These are phyloP conservation scores for Araneus ventricosus DNA, from an alignment of 1,140 invertebrate genomes.

Conservation along the genomic window DNA sequence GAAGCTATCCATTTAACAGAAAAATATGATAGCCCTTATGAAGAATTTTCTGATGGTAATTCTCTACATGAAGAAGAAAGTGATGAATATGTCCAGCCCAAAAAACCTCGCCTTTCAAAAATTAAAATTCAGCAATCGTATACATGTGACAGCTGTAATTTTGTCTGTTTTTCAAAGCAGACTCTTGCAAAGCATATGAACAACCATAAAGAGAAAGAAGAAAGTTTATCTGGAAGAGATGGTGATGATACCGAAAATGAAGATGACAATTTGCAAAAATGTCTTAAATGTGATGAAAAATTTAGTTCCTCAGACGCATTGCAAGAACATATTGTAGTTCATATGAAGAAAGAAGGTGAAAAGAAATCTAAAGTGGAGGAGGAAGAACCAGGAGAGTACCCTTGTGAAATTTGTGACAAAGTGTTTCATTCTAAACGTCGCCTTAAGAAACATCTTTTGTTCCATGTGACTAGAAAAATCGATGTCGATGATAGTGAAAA, in stretches of 20 bases:
- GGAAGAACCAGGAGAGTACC: neutral
- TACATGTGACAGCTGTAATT: constrained; percentile 51
- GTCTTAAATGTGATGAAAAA: constrained; percentile 11
- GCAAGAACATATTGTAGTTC: neutral
- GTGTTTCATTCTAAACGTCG: neutral
- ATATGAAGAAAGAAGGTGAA: neutral
- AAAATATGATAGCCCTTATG: neutral
- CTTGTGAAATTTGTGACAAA: constrained; percentile 59
- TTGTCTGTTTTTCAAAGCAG: constrained; percentile 48
- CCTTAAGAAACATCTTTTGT: constrained; percentile 57
- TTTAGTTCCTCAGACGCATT: neutral
- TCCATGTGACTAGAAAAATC: neutral
- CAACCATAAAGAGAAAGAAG: constrained; percentile 23
- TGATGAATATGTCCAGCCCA: constrained; percentile 24
- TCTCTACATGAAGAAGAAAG: constrained; percentile 4
- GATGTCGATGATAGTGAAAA: neutral
- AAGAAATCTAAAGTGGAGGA: neutral
- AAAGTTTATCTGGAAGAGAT: neutral
- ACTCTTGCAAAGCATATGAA: constrained; percentile 24
- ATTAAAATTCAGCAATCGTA: neutral
- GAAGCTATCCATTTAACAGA: constrained; percentile 13
- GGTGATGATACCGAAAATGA: neutral
- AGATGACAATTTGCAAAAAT: neutral
- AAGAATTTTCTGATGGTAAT: neutral
- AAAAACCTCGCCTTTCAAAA: constrained; percentile 31